Evolutionary conservation across 2,113 vertebrate species (phyloP).

Genomic region (Myocastor coypus): DNA sequence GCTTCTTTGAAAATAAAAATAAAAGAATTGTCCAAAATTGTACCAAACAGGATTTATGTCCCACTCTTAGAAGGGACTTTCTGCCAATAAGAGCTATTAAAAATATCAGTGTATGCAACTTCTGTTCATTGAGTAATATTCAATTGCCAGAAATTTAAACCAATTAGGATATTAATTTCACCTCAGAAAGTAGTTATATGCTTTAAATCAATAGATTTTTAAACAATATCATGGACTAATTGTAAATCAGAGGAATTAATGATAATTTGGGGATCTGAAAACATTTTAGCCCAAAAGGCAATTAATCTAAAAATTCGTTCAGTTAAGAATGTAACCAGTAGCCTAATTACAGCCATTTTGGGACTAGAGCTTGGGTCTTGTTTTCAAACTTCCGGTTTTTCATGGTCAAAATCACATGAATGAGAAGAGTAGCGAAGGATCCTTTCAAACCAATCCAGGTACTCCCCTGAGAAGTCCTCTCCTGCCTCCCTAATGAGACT

Average conservation of each 20-base stretch:
- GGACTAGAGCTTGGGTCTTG: not conserved
- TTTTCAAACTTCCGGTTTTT: constrained; percentile 17
- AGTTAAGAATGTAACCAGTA: constrained; percentile 24
- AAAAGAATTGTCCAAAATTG: constrained; percentile 36
- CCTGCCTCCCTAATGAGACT: not conserved
- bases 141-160: constrained; percentile 62
- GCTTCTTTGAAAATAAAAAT: not conserved
- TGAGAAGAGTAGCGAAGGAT: not conserved
- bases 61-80: constrained; percentile 43
- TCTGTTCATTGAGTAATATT: constrained; percentile 67
- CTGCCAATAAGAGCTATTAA: constrained; percentile 44
- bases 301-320: constrained; percentile 47
- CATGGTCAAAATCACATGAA: not conserved
- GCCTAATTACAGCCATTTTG: constrained; percentile 24
- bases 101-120: constrained; percentile 48
- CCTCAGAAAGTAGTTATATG: constrained; percentile 49
- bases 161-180: constrained; percentile 57
- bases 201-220: constrained; percentile 51
- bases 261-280: constrained; percentile 52
- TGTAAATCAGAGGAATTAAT: constrained; percentile 56
- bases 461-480: not conserved
- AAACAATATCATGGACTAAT: not conserved
- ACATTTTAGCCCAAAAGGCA: constrained; percentile 48
- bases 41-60: constrained; percentile 62
- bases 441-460: not conserved